Percentiles rank a stretch among this genome's conserved stretches.
Conservation (phyloP, 2,888 invertebrate species). For the Camponotus fellah region DNA sequence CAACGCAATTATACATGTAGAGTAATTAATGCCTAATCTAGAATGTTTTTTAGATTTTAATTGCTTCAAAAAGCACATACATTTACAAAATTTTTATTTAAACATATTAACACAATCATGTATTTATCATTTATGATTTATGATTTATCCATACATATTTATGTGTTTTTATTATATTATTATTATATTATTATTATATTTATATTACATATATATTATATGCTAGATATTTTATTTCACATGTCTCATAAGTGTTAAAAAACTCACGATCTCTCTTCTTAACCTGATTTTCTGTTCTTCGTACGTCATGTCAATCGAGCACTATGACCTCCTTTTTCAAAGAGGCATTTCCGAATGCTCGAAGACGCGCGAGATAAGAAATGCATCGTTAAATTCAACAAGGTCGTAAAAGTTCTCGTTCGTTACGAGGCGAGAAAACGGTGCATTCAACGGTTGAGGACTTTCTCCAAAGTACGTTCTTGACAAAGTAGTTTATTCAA, state of each 20-base stretch:
- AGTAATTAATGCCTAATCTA: background rate
- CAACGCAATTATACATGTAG: background rate
- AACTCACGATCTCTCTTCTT: background rate
- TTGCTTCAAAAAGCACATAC: background rate
- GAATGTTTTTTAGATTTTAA: background rate
- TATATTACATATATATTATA: background rate
- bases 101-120: background rate
- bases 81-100: background rate
- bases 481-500: conserved; percentile 18
- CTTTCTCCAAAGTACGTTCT: conserved; percentile 54
- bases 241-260: background rate
- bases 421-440: conserved; percentile 70
- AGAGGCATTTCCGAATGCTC: conserved; percentile 8
- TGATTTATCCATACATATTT: too few species aligned
- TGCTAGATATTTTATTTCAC: background rate
- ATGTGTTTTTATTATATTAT: too few species aligned
- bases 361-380: conserved; percentile 19
- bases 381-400: conserved; percentile 71
- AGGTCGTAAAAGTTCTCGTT: conserved; percentile 64
- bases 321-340: conserved; percentile 21
- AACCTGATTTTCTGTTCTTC: background rate
- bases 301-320: conserved; percentile 23
- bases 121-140: too few species aligned
- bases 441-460: conserved; percentile 61
- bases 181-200: too few species aligned